These are phyloP conservation scores for Neoniphon sammara DNA, from an alignment of 2,797 vertebrate genomes.

Conservation along the genomic window DNA sequence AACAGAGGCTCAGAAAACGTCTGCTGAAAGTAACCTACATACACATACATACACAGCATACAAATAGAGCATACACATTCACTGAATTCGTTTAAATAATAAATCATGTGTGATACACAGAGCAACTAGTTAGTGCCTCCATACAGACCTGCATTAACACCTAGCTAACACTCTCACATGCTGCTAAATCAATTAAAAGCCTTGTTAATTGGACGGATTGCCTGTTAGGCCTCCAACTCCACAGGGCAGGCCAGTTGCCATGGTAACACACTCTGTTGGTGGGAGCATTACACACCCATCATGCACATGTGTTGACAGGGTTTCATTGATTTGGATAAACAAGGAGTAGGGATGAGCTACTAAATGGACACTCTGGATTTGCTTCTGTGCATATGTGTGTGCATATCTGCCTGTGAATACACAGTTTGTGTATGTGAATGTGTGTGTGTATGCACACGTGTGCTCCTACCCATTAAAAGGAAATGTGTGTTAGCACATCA, in stretches of 20 bases:
- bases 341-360: constrained; percentile 8
- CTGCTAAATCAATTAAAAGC: constrained; percentile 74
- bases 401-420: not conserved
- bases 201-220: constrained; percentile 76
- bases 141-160: constrained; percentile 67
- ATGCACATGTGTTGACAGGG: constrained; percentile 22
- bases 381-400: not conserved
- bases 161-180: constrained; percentile 68
- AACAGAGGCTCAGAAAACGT: constrained; percentile 33
- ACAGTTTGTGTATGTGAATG: not conserved
- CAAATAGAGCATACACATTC: not conserved
- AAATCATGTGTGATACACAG: constrained; percentile 65
- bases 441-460: not conserved
- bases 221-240: constrained; percentile 54
- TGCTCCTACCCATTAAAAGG: constrained; percentile 46
- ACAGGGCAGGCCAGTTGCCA: constrained; percentile 32
- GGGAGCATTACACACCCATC: constrained; percentile 20
- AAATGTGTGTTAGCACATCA: constrained; percentile 65
- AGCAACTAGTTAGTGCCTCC: constrained; percentile 78
- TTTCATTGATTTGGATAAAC: constrained; percentile 34
- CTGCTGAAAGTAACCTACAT: constrained; percentile 38
- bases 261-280: constrained; percentile 23
- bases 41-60: too few relatives aligned
- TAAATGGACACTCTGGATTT: not conserved
- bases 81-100: constrained; percentile 50